Evolutionary conservation across 2,113 vertebrate species (phyloP), one percentile per base, ranked within the genome.

Genomic region (Paracanthobrama guichenoti): DNA sequence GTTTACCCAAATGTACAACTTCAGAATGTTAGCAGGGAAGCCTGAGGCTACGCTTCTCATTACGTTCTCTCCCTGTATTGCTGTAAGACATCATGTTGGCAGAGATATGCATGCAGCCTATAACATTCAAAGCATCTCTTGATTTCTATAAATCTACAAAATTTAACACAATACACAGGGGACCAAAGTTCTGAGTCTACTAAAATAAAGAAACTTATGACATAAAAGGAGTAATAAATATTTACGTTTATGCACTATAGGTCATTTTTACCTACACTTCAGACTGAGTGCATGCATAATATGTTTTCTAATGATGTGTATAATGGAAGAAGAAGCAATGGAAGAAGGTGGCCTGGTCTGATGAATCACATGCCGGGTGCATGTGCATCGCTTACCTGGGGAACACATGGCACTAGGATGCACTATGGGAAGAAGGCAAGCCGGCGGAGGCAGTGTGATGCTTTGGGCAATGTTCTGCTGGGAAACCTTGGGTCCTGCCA

Each of bases 1-100:
- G 42, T 67, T 80, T 80, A 80, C 24, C 44, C 79, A 80, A 50
- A 67, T 31, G 46, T 20, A 35, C 44, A 80, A 80, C 42, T 80
- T 64, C 5, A 67, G 44, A 80, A 66, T 67, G 79, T 20, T 67
- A 67, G 35, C 1, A 0, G 42, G 77, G 14, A 79, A 79, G 79
- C 79, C 78, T 13, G 44, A 80, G 44, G 79, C 78, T 50, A 31
- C 4, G 69, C 50, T 76, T 28, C 26, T 46, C 57, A 14, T 22
- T 44, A 4, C n/a, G 13, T 22, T 39, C 57, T 44, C 9, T 44
- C 73, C 28, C 16, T 62, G 59, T 80, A 64, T 74, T 79, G 42
- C 20, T 13, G 57, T 59, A 77, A 57, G 42, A 64, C n/a, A 64
- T 64, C 24, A 46, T 12, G 18, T 6, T 16, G 10, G 8, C 6